Base-by-base conservation (phyloP, 2,113 vertebrate genomes). In the Hiodon tergisus region DNA sequence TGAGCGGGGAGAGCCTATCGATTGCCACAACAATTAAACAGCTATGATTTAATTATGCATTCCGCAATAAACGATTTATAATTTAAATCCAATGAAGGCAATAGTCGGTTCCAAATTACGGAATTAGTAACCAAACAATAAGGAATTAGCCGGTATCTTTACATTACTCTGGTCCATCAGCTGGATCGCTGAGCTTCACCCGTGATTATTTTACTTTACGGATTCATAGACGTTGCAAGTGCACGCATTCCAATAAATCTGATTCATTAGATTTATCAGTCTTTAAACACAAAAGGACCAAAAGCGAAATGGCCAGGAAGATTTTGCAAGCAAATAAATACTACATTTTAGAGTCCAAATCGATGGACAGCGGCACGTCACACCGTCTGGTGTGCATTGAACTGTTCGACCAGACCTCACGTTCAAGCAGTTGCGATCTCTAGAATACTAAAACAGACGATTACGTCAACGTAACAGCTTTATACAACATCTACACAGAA, bases 381-480 rank as follows among this genome's bases (percentile, higher is more conserved):
- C 79, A 67, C 78, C 80, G 87, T 86, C 85, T 87, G 87, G 81
- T 79, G 86, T 75, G 81, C 78, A 76, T 76, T 78, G 74, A 76
- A 68, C 74, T 76, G 84, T 78, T 80, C 74, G 80, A 78, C 78
- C 86, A 87, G 85, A 88, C 87, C 85, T 87, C 87, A 87, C 88
- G 85, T 89, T 80, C 84, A 83, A 81, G 78, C 65, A 80, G 75
- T 80, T 76, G 86, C 83, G 80, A 82, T 85, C 89, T 76, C 82
- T 83, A 69, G 87, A 82, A 90, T 88, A 89, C 87, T 87, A 86
- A 87, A 86, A 80, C 85, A 85, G 80, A 79, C 83, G 78, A 70
- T 82, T 84, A 87, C 86, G 88, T 90, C 88, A 89, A 90, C 79
- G 82, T 77, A 81, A 85, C 83, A 86, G 84, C 77, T 86, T 83